Evolutionary conservation across 1,140 invertebrate species (phyloP), one percentile per base, ranked within the genome.

Genomic region (Eumaeus atala): DNA sequence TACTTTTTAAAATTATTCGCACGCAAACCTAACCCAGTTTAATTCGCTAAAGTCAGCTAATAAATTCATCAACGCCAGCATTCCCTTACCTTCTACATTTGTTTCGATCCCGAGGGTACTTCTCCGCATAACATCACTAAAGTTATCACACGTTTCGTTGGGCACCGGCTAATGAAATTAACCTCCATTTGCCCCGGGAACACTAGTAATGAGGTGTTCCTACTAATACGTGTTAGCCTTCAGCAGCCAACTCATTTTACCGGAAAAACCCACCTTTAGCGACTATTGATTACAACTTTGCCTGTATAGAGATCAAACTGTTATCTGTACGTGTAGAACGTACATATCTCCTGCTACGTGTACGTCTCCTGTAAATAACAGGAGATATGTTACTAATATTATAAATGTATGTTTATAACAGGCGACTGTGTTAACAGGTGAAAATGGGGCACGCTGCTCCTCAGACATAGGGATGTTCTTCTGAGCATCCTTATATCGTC

Each of bases 131-230:
- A 82, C 82, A 70, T 75, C 72, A 74, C 74, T 86, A 83, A 86
- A 84, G 75, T 86, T 82, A 86, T 86, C 83, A 86, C 76, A 84
- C 83, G 83, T 79, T 83, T 86, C 80, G 83, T 82, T 84, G 83
- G 72, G 74, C 67, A 61, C 77, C 62, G 66, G 64, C 76, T 85
- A 85, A 85, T 85, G 78, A 85, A 85, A 85, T 85, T 85, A 85
- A 82, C 80, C 76, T 72, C 74, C 70, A 77, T 77, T 80, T 72
- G 70, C 72, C 64, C 68, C 64, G 70, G 66, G 70, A 72, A 73
- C 57, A 69, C 59, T 67, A 59, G 77, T 85, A 85, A 83, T 83
- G 77, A 83, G 79, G 82, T 79, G 77, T 84, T 81, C 70, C 61
- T 58, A 64, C 72, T 72, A 80, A 72, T 54, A 72, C 70, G 68